Conservation (phyloP, 1,140 invertebrate species). For the Heliconius himera region DNA sequence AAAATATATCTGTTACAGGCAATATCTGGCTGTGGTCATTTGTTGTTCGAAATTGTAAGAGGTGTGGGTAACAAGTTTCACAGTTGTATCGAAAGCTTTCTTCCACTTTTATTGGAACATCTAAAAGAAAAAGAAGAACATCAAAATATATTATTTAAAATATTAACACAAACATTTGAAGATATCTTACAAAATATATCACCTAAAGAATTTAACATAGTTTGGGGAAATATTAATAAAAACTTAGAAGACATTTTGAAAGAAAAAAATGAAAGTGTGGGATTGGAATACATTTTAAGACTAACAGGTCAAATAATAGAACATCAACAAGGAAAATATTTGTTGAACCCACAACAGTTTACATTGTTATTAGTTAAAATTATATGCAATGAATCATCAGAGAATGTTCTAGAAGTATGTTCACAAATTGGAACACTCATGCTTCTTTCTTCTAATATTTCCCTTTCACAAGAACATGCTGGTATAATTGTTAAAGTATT, state of each 20-base stretch:
- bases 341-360: slow-evolving; percentile 82
- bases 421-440: slow-evolving; percentile 83
- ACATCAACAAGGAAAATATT: slow-evolving; percentile 84
- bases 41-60: slow-evolving; percentile 93
- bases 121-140: slow-evolving; percentile 81
- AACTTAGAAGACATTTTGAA: slow-evolving; percentile 63
- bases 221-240: slow-evolving; percentile 82
- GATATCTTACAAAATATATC: slow-evolving; percentile 83
- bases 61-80: slow-evolving; percentile 92
- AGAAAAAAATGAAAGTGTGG: slow-evolving; percentile 56
- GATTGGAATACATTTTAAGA: slow-evolving; percentile 79
- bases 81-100: slow-evolving; percentile 86
- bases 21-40: slow-evolving; percentile 88
- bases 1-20: slow-evolving; percentile 73
- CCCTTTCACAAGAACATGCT: slow-evolving; percentile 86
- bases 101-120: slow-evolving; percentile 84
- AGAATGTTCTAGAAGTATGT: slow-evolving; percentile 78
- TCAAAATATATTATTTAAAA: slow-evolving; percentile 83
- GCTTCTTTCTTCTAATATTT: slow-evolving; percentile 83
- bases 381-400: slow-evolving; percentile 79
- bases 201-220: slow-evolving; percentile 82
- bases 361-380: slow-evolving; percentile 81
- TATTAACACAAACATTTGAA: slow-evolving; percentile 83
- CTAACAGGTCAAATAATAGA: slow-evolving; percentile 84
- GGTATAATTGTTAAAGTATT: slow-evolving; percentile 84